Evolutionary conservation across 2,797 vertebrate genomes (phyloP), one percentile per base, ranked within the genome.

Genomic region (Cercopithecus petaurista): DNA sequence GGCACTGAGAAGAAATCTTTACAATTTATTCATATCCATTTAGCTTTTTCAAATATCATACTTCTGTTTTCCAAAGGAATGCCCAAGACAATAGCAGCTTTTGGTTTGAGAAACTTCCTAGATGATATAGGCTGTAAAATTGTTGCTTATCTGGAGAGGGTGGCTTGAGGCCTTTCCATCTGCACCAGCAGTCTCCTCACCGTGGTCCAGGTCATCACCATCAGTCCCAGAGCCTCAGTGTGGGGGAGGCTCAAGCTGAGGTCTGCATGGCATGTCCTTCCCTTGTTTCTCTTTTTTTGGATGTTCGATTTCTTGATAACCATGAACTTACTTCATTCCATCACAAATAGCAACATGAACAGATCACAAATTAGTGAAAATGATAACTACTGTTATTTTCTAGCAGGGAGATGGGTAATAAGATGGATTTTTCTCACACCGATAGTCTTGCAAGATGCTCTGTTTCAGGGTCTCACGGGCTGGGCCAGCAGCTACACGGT

Each of bases 21-120:
- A 14, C 21, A 61, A 2, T 12, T 95, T 36, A 82, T 94, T 59
- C 73, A 77, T 43, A 48, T 59, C 33, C 77, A 97, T 4, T 64
- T 96, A 64, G 36, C 10, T 57, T 57, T 97, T 19, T n/a, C 67
- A 61, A 97, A 95, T 76, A 89, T 30, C 9, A 43, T 70, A 15
- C 28, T 52, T 3, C 55, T 93, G 46, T 33, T 85, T 22, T 72
- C 55, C n/a, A 92, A 92, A n/a, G n/a, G 8, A 30, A 30, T 55
- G 1, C 4, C 9, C 39, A 55, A 9, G 1, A 86, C 43, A 36
- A 8, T 57, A 30, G 33, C 5, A 30, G 59, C 5, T 26, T 89
- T 86, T 10, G 33, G 17, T 10, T 43, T 92, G 55, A 50, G 0
- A 80, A 52, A 77, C 17, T 22, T 92, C 8, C 43, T 79, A 11